Conservation (phyloP, 2,113 vertebrate species). For the Mastomys natalensis region DNA sequence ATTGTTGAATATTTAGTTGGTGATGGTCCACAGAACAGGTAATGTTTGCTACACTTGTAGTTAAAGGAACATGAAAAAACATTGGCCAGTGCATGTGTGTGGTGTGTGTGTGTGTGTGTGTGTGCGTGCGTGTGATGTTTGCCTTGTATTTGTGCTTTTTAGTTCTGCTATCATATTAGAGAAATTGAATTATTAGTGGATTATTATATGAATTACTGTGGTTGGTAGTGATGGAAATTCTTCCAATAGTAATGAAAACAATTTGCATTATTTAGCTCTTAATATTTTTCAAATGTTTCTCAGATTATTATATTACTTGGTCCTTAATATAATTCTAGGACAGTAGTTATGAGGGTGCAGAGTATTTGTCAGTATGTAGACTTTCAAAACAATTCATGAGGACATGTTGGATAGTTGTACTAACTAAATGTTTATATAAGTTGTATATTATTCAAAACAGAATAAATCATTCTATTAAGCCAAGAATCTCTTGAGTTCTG, state of each 20-base stretch:
- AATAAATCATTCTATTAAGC: constrained; percentile 18
- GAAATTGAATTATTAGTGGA: constrained; percentile 40
- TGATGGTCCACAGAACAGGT: constrained; percentile 99
- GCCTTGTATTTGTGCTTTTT: constrained; percentile 45
- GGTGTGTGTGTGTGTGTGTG: background rate
- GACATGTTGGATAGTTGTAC: constrained; percentile 43
- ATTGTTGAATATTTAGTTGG: constrained; percentile 98
- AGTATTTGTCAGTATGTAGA: constrained; percentile 14
- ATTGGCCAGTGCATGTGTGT: background rate
- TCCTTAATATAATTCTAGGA: constrained; percentile 9
- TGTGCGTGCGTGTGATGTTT: background rate
- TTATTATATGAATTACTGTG: constrained; percentile 16
- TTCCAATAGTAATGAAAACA: constrained; percentile 31
- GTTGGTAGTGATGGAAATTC: constrained; percentile 5
- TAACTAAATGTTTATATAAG: constrained; percentile 39
- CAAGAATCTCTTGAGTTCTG: constrained; percentile 16
- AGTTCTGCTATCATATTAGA: constrained; percentile 10
- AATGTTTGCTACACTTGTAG: constrained; percentile 59
- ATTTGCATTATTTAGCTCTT: constrained; percentile 40
- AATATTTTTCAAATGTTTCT: constrained; percentile 50
- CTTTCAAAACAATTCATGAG: background rate
- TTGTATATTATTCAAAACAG: constrained; percentile 57
- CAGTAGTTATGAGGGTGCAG: background rate
- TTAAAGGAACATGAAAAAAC: constrained; percentile 40
- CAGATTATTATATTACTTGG: constrained; percentile 54